A percentile compares a stretch with the other conserved stretches of the same genome.
These are phyloP conservation scores for Bimastos eiseni DNA, from an alignment of 2,888 invertebrate species.

Conservation along the genomic window DNA sequence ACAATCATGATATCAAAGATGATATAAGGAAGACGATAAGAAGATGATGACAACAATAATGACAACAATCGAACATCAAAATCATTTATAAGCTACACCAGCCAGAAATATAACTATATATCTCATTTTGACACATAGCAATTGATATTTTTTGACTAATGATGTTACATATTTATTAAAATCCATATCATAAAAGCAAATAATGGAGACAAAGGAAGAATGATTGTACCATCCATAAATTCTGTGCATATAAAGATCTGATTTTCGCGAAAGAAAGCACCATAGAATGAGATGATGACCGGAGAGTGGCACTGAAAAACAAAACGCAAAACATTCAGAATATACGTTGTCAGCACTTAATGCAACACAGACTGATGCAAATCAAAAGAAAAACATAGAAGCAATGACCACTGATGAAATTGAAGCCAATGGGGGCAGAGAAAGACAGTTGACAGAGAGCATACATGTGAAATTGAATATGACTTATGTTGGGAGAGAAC, in stretches of 20 bases:
- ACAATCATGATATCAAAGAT: too few relatives aligned
- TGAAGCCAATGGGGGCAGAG: neutral
- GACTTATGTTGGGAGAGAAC: neutral
- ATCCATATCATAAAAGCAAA: neutral
- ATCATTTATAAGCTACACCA: neutral
- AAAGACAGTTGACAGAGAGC: neutral
- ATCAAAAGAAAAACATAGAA: neutral
- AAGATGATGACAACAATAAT: neutral
- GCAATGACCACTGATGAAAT: neutral
- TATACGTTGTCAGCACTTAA: neutral
- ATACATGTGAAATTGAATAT: neutral
- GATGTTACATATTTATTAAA: neutral
- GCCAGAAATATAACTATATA: neutral
- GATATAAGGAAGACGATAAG: too few relatives aligned
- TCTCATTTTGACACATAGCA: neutral
- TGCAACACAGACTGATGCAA: neutral
- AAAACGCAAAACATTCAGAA: slow-evolving; percentile 25
- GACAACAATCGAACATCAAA: neutral
- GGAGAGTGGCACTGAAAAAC: slow-evolving; percentile 57
- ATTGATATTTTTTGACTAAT: neutral
- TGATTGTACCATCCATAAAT: slow-evolving; percentile 60
- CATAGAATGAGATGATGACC: slow-evolving; percentile 60
- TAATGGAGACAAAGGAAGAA: neutral
- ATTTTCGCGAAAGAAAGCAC: slow-evolving; percentile 60
- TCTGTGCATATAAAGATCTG: slow-evolving; percentile 61